Base-by-base conservation (phyloP, 2,888 invertebrate species). In the Oxyteleia sp. region DNA sequence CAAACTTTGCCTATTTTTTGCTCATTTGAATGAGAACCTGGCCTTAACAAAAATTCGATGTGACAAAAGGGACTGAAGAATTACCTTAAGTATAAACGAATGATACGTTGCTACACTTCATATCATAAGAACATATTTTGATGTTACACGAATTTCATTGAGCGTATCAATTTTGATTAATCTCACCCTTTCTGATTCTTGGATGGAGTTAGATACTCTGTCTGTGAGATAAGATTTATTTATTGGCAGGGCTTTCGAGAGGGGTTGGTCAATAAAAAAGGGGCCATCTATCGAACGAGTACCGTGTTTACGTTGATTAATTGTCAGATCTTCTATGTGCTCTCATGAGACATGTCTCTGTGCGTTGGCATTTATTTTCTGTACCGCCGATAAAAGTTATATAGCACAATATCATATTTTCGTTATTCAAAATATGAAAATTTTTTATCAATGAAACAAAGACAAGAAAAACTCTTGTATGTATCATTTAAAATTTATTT, bases 291-390 rank as follows among this genome's bases (percentile, higher is more conserved):
- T 88, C 87, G 87, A 87, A 81, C 79, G 85, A 85, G 76, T 81
- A 82, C 86, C 85, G 85, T 88, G 88, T 89, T 90, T 88, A 88
- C 88, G 88, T 88, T 90, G 90, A 90, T 90, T 89, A 90, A 90
- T 90, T 90, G 88, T 85, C 85, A 82, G 85, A 87, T 87, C 88
- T 86, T 87, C 84, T 87, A 80, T 87, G 82, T 87, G 84, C 87
- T 79, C 82, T 72, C 47, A 43, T 57, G 15, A 76, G 83, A 71
- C 75, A 61, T 41, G 84, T 80, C 69, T 83, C 69, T 85, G 84
- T 85, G 72, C 74, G 71, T 57, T 69, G 79, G 79, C 83, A 86
- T 84, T 81, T 75, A 78, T 82, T 66, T 66, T 66, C 81, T 49
- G 49, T 75, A 66, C 84, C 69, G 61, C 15, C 53, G 49, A 78